Base-by-base conservation (phyloP, 2,888 invertebrate genomes). In the Omphaloscelis lunosa region DNA sequence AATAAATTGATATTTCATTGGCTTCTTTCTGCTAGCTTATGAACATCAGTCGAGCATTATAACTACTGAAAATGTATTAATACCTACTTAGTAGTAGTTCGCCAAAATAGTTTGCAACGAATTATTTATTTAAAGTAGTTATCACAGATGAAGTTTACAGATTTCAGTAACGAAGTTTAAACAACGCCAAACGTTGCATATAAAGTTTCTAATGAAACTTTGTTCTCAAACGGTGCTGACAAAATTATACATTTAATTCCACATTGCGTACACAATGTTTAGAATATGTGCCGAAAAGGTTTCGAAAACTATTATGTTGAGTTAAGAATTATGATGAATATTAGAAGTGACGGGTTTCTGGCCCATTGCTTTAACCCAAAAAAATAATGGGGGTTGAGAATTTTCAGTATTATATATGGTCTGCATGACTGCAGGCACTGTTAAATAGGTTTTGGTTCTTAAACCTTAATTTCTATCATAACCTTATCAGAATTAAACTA, bases 251-350 rank as follows among this genome's bases (percentile, higher is more conserved):
- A 88, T 88, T 79, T 77, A 80, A 86, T 80, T 80, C 56, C 65
- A 66, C 69, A 86, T 79, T 79, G 72, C 79, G 80, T 75, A 69
- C 79, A 75, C 81, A 86, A 70, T 72, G 59, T 72, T 78, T 75
- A 72, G 80, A 75, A 78, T 61, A 48, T 66, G 78, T 80, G 86
- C 88, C 82, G 80, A 87, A 87, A 88, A 68, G 65, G n/a, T 65
- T 70, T 62, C 29, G 39, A 63, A 45, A 61, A 70, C 66, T 63
- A 62, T 58, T 34, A 23, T 56, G 59, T 76, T 62, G 34, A 53
- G 45, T 48, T 69, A 59, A 69, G 62, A 72, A 74, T 34, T 39
- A 63, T 58, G 23, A 69, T 53, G 48, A 8, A 39, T 58, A 75
- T 74, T 62, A 20, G 53, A 39, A 48, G n/a, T 71, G 48, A 58